Percentiles rank a stretch among this genome's conserved stretches.
Conservation (phyloP, 2,797 vertebrate species). For the Anniella stebbinsi region DNA sequence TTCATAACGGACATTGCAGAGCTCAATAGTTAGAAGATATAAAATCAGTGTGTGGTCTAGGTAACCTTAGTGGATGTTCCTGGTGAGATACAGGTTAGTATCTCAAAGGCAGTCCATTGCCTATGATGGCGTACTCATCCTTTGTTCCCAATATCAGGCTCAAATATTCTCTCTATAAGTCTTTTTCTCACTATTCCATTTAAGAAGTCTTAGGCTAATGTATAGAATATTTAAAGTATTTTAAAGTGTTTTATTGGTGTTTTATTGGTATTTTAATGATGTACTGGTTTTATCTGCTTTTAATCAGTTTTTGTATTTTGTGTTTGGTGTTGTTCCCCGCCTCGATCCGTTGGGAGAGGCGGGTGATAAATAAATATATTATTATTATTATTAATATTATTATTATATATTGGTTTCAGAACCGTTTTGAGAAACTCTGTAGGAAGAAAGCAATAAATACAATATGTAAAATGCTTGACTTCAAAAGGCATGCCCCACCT, state of each 20-base stretch:
- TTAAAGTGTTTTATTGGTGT: too few species aligned
- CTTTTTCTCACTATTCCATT: neutral
- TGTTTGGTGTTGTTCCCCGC: too few species aligned
- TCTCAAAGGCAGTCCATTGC: neutral
- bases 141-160: neutral
- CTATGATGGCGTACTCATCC: neutral
- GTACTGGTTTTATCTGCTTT: too few species aligned
- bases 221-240: neutral
- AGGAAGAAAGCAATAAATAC: neutral
- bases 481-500: neutral
- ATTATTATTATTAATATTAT: too few species aligned
- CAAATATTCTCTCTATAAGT: neutral
- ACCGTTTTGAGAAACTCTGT: neutral
- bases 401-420: neutral
- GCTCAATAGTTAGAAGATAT: neutral
- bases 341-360: too few species aligned
- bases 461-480: neutral
- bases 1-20: neutral
- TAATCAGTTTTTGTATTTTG: too few species aligned
- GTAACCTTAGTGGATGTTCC: neutral
- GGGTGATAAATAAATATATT: too few species aligned
- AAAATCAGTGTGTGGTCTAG: neutral
- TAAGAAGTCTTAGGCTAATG: neutral
- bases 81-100: neutral
- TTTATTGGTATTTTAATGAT: too few species aligned